Evolutionary conservation across 2,797 vertebrate species (phyloP).

Genomic region (Xiphophorus birchmanni): DNA sequence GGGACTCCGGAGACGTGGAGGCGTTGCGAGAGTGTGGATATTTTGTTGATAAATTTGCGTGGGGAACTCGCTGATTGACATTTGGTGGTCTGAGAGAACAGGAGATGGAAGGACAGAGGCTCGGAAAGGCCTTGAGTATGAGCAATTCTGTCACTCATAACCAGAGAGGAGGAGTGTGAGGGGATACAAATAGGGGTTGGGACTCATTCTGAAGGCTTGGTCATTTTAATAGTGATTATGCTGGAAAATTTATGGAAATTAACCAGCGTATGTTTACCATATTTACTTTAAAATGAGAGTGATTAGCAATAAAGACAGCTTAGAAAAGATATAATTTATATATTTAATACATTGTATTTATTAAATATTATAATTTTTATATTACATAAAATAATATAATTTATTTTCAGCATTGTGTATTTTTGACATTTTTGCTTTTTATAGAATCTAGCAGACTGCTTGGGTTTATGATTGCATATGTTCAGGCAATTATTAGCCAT

Average conservation of each 20-base stretch:
- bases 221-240: neutral
- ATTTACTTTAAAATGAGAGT: neutral
- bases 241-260: neutral
- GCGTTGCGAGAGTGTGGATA: slow-evolving; percentile 79
- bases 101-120: slow-evolving; percentile 50
- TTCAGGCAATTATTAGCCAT: neutral
- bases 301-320: neutral
- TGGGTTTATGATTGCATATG: neutral
- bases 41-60: slow-evolving; percentile 83
- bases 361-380: no score
- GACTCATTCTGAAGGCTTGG: slow-evolving; percentile 12
- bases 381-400: neutral
- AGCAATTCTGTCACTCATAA: slow-evolving; percentile 59
- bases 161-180: slow-evolving; percentile 31
- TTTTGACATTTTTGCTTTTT: neutral
- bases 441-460: neutral
- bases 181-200: slow-evolving; percentile 6
- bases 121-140: slow-evolving; percentile 55
- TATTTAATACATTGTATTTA: no score
- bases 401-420: neutral
- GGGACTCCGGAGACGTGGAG: slow-evolving; percentile 31
- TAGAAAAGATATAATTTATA: no score
- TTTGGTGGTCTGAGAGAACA: slow-evolving; percentile 81
- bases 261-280: neutral
- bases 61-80: slow-evolving; percentile 84